Conservation (phyloP, 2,797 vertebrate species). For the Rhynchotus rufescens region DNA sequence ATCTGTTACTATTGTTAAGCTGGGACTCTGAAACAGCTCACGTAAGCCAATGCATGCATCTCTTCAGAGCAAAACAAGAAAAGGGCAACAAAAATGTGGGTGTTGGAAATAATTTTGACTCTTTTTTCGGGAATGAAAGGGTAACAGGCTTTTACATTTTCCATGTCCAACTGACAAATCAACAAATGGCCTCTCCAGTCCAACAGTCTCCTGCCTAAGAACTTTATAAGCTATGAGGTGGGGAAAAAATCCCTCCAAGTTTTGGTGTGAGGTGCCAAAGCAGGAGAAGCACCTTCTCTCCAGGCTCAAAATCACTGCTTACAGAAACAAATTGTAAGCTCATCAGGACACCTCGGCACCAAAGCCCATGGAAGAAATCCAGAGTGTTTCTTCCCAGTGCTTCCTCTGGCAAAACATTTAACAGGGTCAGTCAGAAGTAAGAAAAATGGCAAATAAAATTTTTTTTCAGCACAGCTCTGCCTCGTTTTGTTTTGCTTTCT, state of each 20-base stretch:
- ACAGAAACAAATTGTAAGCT: neutral
- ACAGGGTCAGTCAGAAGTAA: neutral
- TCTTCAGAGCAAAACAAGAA: neutral
- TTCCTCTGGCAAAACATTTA: neutral
- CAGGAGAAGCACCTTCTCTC: neutral
- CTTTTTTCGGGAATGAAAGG: neutral
- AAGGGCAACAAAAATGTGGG: neutral
- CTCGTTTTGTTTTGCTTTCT: neutral
- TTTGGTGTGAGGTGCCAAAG: neutral
- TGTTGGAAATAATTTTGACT: neutral
- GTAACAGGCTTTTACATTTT: neutral
- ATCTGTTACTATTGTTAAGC: neutral
- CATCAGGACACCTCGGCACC: neutral
- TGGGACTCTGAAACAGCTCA: neutral
- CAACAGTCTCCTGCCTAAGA: neutral
- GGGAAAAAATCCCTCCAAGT: neutral
- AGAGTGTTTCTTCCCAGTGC: neutral
- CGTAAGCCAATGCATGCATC: accelerated
- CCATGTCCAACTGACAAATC: neutral
- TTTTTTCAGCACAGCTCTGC: neutral
- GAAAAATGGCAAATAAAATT: neutral
- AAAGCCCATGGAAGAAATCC: neutral
- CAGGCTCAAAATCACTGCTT: neutral
- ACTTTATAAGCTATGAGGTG: neutral
- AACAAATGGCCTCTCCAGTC: neutral